Conservation (phyloP, 1,140 invertebrate genomes). For the Portunus trituberculatus region DNA sequence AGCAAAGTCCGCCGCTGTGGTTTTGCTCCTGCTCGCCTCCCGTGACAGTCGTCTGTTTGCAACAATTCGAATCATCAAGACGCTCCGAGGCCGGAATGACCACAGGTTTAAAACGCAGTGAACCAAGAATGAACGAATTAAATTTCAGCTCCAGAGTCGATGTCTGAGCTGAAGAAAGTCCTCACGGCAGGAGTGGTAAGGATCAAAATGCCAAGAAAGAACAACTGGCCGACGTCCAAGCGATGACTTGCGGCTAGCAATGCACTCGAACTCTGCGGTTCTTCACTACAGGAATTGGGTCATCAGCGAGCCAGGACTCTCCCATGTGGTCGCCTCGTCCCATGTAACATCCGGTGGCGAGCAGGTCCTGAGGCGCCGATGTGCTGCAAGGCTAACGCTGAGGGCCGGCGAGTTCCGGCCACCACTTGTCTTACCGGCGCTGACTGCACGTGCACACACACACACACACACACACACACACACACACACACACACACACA, state of each 20-base stretch:
- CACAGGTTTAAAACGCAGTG: neutral
- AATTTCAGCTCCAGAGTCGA: neutral
- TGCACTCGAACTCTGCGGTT: conserved; percentile 34
- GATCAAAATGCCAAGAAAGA: neutral
- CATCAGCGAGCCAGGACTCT: conserved; percentile 38
- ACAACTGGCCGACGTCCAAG: conserved; percentile 27
- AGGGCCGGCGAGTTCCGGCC: neutral
- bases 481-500: neutral
- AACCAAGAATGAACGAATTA: conserved; percentile 44
- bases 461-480: neutral
- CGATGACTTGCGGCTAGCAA: neutral
- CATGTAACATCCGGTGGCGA: conserved; percentile 43
- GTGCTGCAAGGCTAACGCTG: neutral
- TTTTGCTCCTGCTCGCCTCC: neutral
- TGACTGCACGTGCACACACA: neutral
- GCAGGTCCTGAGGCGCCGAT: conserved; percentile 15
- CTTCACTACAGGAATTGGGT: conserved; percentile 49
- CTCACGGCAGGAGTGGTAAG: neutral
- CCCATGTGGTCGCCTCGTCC: conserved; percentile 37
- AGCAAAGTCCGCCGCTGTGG: neutral
- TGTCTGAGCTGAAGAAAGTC: conserved; percentile 5
- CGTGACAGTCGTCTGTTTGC: neutral
- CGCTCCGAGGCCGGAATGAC: neutral
- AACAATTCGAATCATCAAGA: conserved; percentile 22
- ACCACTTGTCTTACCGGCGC: neutral